These are phyloP conservation scores for Agapornis roseicollis DNA, from an alignment of 2,113 vertebrate genomes.

Conservation along the genomic window DNA sequence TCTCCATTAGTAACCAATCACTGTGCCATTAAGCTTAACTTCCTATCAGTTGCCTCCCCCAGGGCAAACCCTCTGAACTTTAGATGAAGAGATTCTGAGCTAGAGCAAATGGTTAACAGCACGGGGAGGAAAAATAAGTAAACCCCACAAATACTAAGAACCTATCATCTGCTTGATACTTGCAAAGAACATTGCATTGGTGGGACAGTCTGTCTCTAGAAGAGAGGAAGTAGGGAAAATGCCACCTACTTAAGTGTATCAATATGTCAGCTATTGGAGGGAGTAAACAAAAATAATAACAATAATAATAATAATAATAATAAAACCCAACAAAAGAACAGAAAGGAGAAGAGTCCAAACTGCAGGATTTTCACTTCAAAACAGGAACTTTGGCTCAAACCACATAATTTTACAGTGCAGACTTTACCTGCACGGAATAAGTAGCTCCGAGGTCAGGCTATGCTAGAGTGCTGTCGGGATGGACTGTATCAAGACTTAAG, in stretches of 20 bases:
- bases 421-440: background rate
- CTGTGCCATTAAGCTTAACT: constrained; percentile 60
- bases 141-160: background rate
- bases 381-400: background rate
- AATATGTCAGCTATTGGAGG: background rate
- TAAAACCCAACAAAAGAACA: background rate
- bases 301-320: background rate
- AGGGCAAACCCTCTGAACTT: constrained; percentile 58
- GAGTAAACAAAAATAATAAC: background rate
- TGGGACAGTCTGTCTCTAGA: background rate
- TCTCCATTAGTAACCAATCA: background rate
- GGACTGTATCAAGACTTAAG: background rate
- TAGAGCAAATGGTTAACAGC: constrained; percentile 62
- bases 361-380: background rate
- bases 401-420: background rate
- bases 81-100: constrained; percentile 59
- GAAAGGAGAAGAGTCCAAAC: background rate
- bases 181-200: background rate
- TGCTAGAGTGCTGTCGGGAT: constrained; percentile 6
- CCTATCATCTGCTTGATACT: background rate
- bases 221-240: background rate
- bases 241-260: background rate
- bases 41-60: constrained; percentile 1
- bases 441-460: background rate
- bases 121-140: constrained; percentile 43